These are phyloP conservation scores for Lithophane socia DNA, from an alignment of 2,888 invertebrate species.

Conservation along the genomic window DNA sequence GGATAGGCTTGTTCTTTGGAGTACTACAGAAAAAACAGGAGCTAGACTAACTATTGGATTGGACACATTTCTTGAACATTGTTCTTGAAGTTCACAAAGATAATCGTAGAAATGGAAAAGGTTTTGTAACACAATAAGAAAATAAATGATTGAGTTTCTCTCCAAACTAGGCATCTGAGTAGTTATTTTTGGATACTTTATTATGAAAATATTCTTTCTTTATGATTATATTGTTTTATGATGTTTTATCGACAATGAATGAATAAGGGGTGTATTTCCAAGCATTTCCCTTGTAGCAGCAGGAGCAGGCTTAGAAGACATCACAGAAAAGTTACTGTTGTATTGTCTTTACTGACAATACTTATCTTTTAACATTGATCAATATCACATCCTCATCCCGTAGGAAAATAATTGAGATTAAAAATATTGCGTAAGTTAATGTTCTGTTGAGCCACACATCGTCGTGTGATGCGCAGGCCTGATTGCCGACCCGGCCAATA, in stretches of 20 bases:
- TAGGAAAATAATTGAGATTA: slow-evolving; percentile 30
- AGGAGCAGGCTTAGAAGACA: background rate
- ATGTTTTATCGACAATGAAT: background rate
- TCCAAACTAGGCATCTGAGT: background rate
- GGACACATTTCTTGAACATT: background rate
- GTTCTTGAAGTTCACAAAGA: background rate
- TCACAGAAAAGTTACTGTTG: background rate
- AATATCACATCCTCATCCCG: background rate
- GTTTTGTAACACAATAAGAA: background rate
- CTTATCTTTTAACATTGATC: background rate
- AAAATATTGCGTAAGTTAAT: slow-evolving; percentile 28
- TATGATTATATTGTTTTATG: background rate
- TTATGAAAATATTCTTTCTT: background rate
- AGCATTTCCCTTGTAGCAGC: background rate
- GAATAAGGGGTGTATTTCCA: background rate
- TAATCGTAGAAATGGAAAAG: background rate
- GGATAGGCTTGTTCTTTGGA: slow-evolving; percentile 44
- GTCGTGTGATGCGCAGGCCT: slow-evolving; percentile 23
- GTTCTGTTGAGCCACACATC: slow-evolving; percentile 3
- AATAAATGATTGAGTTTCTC: background rate
- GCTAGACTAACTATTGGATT: background rate
- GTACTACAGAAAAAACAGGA: background rate
- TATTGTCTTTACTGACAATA: background rate
- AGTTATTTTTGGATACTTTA: background rate
- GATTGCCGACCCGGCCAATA: slow-evolving; percentile 24